phyloP scores from a whole-genome alignment of 2,113 vertebrate genomes.

The Girardinichthys multiradiatus region DNA sequence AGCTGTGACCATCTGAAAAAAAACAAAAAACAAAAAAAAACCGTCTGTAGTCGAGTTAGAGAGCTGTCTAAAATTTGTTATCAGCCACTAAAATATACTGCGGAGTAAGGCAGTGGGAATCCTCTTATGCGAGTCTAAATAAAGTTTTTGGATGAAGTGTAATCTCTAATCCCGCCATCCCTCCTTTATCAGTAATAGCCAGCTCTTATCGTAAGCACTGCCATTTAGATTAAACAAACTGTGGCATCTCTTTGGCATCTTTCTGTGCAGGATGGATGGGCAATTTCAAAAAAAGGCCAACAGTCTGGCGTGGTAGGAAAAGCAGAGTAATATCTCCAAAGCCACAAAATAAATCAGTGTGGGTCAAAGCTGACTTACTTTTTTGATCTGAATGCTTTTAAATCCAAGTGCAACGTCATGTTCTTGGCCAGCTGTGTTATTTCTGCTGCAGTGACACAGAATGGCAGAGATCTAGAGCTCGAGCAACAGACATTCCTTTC shows the following conservation, averaged over 20 bases:
- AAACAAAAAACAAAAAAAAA: not conserved
- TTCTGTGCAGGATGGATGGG: slow-evolving; percentile 46
- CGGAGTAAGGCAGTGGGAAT: slow-evolving; percentile 59
- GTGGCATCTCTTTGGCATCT: slow-evolving; percentile 53
- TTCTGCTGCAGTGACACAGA: slow-evolving; percentile 19
- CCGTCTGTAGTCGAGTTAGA: slow-evolving; percentile 9
- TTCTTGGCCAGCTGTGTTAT: slow-evolving; percentile 2
- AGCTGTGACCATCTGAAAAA: slow-evolving; percentile 20
- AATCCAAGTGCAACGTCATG: slow-evolving; percentile 33
- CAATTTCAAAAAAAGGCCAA: slow-evolving; percentile 42
- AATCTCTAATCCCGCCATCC: slow-evolving; percentile 75
- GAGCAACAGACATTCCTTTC: not conserved
- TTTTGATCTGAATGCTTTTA: slow-evolving; percentile 37
- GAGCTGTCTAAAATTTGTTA: slow-evolving; percentile 49
- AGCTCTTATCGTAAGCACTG: slow-evolving; percentile 71
- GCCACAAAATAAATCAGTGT: slow-evolving; percentile 50
- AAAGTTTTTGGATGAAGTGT: slow-evolving; percentile 77
- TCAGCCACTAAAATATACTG: slow-evolving; percentile 50
- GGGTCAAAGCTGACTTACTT: slow-evolving; percentile 53
- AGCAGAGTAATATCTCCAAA: slow-evolving; percentile 43
- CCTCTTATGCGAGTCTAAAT: slow-evolving; percentile 77
- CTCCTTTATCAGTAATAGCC: slow-evolving; percentile 73
- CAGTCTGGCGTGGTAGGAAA: slow-evolving; percentile 4
- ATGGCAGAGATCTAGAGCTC: not conserved
- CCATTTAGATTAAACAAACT: slow-evolving; percentile 79